Base-by-base conservation (phyloP, 53 echinoderm and acorn worm species). In the Holothuria leucospilota region DNA sequence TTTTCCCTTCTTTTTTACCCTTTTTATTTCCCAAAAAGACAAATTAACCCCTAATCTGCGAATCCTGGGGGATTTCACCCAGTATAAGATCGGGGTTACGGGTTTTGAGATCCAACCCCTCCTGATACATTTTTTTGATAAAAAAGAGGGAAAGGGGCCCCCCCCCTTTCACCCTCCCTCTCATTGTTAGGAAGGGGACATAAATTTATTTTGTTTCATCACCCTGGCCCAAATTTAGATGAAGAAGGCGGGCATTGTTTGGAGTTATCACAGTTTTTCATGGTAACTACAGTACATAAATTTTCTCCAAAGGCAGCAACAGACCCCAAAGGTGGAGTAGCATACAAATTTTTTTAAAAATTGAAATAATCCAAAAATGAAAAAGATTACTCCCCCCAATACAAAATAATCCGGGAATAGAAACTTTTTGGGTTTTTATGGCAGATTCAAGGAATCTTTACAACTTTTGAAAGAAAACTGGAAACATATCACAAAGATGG, bases 141-240 rank as follows among this genome's bases (percentile, higher is more conserved):
- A 61, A 42, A 89, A 91, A 26, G 94, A 94, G 78, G 94, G 94
- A 21, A 58, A n/a, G n/a, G n/a, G n/a, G 65, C 53, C 91, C 94
- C 21, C 85, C 73, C 49, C 86, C 89, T 78, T n/a, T n/a, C n/a
- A n/a, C 88, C 91, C 13, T 41, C 60, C 26, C 84, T 94, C 23
- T 67, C 63, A 16, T 79, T 94, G 41, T 84, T 84, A 23, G 82
- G 60, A n/a, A 2, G 58, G 49, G 0, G 63, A 88, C 74, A 86
- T 29, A 42, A 86, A 27, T 84, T 86, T 42, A 72, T n/a, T n/a
- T 94, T 24, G 28, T 29, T 40, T 26, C 62, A 12, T 89, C 89
- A 24, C 78, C 89, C 63, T 94, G 94, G 94, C 91, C 6, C 86
- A 86, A 40, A n/a, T n/a, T 78, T 91, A 29, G 91, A 89, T 52